Percentiles rank a stretch among this genome's conserved stretches.
These are phyloP conservation scores for Cataglyphis albicans DNA, from an alignment of 2,888 invertebrate species.

Conservation along the genomic window DNA sequence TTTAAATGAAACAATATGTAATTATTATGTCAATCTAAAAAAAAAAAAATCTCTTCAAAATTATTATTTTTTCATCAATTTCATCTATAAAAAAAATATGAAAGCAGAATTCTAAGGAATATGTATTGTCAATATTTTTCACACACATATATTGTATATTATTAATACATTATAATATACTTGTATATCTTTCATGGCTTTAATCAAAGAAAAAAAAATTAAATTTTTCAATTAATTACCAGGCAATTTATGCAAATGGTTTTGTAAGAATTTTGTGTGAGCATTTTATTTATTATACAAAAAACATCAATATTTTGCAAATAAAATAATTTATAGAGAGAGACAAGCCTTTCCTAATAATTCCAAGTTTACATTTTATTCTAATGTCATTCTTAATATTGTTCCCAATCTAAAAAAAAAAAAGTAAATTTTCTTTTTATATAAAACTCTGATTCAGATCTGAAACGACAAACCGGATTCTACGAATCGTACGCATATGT, in stretches of 20 bases:
- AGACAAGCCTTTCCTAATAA: background rate
- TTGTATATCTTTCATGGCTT: background rate
- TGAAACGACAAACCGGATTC: slow-evolving; percentile 16
- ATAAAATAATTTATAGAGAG: slow-evolving; percentile 4
- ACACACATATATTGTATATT: background rate
- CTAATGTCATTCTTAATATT: background rate
- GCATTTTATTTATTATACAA: background rate
- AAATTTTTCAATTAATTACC: background rate
- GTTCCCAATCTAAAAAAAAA: slow-evolving; percentile 8
- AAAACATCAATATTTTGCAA: background rate
- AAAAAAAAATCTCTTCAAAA: background rate
- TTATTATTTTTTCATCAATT: background rate
- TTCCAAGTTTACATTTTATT: background rate
- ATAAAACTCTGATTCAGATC: background rate
- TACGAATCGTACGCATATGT: slow-evolving; percentile 43
- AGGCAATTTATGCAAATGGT: background rate
- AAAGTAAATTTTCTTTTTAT: background rate
- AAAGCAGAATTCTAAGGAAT: background rate
- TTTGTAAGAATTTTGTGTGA: too few relatives aligned
- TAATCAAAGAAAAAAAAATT: background rate
- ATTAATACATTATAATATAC: background rate
- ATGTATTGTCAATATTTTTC: background rate
- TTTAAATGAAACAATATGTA: background rate
- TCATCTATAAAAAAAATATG: background rate
- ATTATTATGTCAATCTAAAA: background rate